Conservation (phyloP, 1,140 invertebrate species). For the Drosophila orena region DNA sequence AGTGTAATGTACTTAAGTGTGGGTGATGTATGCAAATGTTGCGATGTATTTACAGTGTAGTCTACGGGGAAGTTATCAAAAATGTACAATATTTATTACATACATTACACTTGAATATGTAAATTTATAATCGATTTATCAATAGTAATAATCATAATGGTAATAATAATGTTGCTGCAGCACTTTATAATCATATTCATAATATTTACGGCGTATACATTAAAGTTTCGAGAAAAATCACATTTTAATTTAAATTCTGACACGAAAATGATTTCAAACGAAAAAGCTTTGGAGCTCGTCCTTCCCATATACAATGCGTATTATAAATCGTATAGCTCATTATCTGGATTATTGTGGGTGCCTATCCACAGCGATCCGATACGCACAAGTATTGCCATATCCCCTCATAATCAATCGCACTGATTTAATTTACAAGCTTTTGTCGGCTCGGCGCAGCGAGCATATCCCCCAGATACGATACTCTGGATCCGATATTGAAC, state of each 20-base stretch:
- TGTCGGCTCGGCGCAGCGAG: not conserved
- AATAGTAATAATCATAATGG: constrained; percentile 66
- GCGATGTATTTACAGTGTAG: constrained; percentile 66
- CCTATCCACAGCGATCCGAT: constrained; percentile 20
- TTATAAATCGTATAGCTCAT: constrained; percentile 42
- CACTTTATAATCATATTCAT: constrained; percentile 75
- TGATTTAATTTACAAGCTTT: constrained; percentile 67
- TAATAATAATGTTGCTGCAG: constrained; percentile 64
- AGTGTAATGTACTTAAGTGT: constrained; percentile 33
- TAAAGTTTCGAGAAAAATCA: constrained; percentile 83
- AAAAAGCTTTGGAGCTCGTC: constrained; percentile 60
- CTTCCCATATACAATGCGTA: constrained; percentile 39
- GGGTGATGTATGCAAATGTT: constrained; percentile 57
- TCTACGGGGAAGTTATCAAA: constrained; percentile 67
- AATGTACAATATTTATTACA: constrained; percentile 78
- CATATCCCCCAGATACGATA: constrained; percentile 1
- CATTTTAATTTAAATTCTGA: constrained; percentile 82
- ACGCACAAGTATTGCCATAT: constrained; percentile 27
- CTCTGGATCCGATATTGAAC: constrained; percentile 15
- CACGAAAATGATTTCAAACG: constrained; percentile 70
- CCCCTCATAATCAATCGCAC: constrained; percentile 20
- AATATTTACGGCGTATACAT: constrained; percentile 83
- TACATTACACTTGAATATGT: constrained; percentile 57
- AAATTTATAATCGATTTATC: constrained; percentile 47
- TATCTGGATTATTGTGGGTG: constrained; percentile 13